Base-by-base conservation (phyloP, 2,888 invertebrate genomes). In the Dexiosoma caninum region DNA sequence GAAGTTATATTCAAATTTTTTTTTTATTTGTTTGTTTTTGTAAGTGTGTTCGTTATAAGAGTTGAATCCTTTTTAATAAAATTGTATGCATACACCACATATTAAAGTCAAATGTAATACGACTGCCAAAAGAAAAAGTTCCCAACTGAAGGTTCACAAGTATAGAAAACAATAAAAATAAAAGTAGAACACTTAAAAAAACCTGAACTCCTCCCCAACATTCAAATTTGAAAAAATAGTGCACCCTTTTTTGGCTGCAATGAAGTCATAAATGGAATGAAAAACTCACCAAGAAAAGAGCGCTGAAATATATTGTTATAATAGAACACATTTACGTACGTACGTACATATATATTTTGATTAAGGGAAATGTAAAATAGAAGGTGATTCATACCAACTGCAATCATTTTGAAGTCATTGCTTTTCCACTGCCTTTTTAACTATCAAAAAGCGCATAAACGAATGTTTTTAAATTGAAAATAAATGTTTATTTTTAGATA, bases 271-370 rank as follows among this genome's bases (percentile, higher is more conserved):
- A 44, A 55, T 53, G 55, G 55, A 44, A 32, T 16, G 7, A 35
- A 27, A 40, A 53, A 53, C 16, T 21, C 16, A 51, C 30, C 55
- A 49, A 37, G 46, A 55, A 70, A 62, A 57, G n/a, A 21, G 64
- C 62, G 70, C 64, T 62, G 46, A 76, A 70, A 62, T 64, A 10
- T 69, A 69, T 69, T 69, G 35, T 60, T 53, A 27, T 69, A 44
- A n/a, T n/a, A n/a, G n/a, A n/a, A n/a, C n/a, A n/a, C n/a, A n/a
- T n/a, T n/a, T n/a, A n/a, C n/a, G n/a, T n/a, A n/a, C n/a, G n/a
- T n/a, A n/a, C n/a, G n/a, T n/a, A n/a, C n/a, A n/a, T n/a, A n/a
- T n/a, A n/a, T n/a, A n/a, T n/a, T n/a, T n/a, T n/a, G n/a, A n/a
- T n/a, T n/a, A n/a, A n/a, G n/a, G n/a, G n/a, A n/a, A n/a, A n/a